These are phyloP conservation scores for Sebastes aleutianus DNA, from an alignment of 2,797 vertebrate genomes.

Conservation along the genomic window DNA sequence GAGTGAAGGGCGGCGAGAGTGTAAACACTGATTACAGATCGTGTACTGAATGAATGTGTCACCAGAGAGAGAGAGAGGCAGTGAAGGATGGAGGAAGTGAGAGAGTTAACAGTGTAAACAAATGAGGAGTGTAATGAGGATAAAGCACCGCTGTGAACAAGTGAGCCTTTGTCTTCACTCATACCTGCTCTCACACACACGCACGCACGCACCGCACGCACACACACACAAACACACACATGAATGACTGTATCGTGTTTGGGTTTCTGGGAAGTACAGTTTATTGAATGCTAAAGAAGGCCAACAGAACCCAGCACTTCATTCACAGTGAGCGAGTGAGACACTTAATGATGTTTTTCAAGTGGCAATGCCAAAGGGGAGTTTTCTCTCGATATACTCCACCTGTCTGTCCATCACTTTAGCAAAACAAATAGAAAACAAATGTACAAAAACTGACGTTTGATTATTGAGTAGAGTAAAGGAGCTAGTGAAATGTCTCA, in stretches of 20 bases:
- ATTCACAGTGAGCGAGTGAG: slow-evolving; percentile 1
- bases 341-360: slow-evolving; percentile 31
- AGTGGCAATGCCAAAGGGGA: not conserved
- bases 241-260: slow-evolving; percentile 29
- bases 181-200: slow-evolving; percentile 55
- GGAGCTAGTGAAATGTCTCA: not conserved
- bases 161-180: slow-evolving; percentile 73
- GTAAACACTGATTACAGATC: slow-evolving; percentile 65
- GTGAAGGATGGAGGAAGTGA: slow-evolving; percentile 65
- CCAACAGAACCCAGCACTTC: slow-evolving; percentile 34
- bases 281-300: slow-evolving; percentile 51
- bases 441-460: not conserved
- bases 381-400: not conserved
- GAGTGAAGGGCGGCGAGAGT: slow-evolving; percentile 47
- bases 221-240: not conserved
- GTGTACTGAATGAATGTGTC: slow-evolving; percentile 56
- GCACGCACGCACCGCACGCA: not conserved
- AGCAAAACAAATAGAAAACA: not conserved
- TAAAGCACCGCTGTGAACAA: slow-evolving; percentile 77
- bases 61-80: slow-evolving; percentile 25
- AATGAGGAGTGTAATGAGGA: slow-evolving; percentile 78
- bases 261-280: slow-evolving; percentile 33
- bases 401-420: not conserved
- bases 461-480: not conserved
- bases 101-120: slow-evolving; percentile 77